phyloP scores from a whole-genome alignment of 2,113 vertebrate species.

The Atlantisia rogersi region DNA sequence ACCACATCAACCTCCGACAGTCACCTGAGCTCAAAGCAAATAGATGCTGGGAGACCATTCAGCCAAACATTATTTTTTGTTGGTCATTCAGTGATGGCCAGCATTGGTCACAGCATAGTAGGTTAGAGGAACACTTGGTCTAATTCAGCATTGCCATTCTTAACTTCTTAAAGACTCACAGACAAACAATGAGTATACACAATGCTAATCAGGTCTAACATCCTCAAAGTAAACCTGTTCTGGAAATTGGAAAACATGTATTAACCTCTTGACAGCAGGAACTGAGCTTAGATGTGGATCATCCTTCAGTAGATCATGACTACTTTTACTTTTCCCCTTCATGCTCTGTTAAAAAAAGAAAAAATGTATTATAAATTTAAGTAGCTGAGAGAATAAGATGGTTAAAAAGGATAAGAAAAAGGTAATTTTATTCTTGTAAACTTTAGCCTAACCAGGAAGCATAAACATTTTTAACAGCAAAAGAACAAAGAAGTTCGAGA shows the following conservation, averaged over 20 bases:
- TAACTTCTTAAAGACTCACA: not conserved
- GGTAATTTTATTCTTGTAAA: not conserved
- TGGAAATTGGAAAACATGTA: not conserved
- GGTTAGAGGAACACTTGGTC: not conserved
- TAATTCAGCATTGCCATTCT: not conserved
- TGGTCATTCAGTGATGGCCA: not conserved
- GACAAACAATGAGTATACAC: not conserved
- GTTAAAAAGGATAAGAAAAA: conserved; percentile 27
- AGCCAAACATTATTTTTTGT: not conserved
- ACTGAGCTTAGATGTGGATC: conserved; percentile 93
- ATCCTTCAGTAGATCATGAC: conserved; percentile 94
- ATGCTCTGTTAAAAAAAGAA: conserved; percentile 79
- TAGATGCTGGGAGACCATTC: not conserved
- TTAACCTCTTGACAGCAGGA: conserved; percentile 89
- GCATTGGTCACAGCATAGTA: not conserved
- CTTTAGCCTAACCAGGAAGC: not conserved
- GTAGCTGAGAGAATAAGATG: not conserved
- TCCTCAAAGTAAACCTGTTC: not conserved
- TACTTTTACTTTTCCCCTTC: conserved; percentile 98
- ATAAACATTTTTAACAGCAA: not conserved
- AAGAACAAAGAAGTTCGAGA: not conserved
- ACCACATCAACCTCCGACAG: not conserved
- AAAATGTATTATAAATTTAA: not conserved
- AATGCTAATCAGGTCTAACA: not conserved
- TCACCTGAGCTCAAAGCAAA: not conserved